These are phyloP conservation scores for Dynastes grantii DNA, from an alignment of 2,888 invertebrate species.

Conservation along the genomic window DNA sequence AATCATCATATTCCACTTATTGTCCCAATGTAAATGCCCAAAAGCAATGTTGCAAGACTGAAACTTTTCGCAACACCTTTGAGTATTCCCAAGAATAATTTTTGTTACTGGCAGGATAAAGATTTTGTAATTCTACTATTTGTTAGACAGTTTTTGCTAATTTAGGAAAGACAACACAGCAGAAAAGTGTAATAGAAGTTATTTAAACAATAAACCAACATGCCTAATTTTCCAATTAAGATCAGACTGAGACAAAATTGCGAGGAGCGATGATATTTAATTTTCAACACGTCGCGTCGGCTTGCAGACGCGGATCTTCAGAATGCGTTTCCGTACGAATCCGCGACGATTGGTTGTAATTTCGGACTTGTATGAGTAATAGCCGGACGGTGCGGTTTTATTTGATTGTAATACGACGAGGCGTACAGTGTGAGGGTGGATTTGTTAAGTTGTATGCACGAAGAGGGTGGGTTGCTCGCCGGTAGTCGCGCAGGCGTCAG, in stretches of 20 bases:
- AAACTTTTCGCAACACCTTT: too few relatives aligned
- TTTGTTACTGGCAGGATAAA: too few relatives aligned
- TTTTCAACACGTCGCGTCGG: neutral
- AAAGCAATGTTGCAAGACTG: too few relatives aligned
- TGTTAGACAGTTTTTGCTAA: neutral
- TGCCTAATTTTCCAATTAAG: slow-evolving; percentile 6
- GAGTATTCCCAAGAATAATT: too few relatives aligned
- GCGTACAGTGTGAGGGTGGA: slow-evolving; percentile 31
- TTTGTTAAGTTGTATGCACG: slow-evolving; percentile 37
- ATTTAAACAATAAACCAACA: slow-evolving; percentile 23
- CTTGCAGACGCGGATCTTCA: too few relatives aligned
- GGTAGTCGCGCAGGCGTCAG: slow-evolving; percentile 56
- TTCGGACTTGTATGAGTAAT: slow-evolving; percentile 19
- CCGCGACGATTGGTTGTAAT: slow-evolving; percentile 30
- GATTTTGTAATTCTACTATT: too few relatives aligned
- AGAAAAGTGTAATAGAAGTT: neutral
- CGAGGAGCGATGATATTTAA: neutral
- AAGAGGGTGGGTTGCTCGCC: slow-evolving; percentile 56
- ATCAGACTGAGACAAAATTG: neutral
- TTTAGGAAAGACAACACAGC: neutral
- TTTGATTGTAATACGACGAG: slow-evolving; percentile 1
- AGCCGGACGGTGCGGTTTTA: slow-evolving; percentile 23
- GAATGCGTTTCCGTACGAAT: slow-evolving; percentile 9
- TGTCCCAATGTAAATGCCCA: too few relatives aligned
- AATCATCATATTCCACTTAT: too few relatives aligned